phyloP scores from a whole-genome alignment of 2,113 vertebrate genomes.

The Gambusia holbrooki region DNA sequence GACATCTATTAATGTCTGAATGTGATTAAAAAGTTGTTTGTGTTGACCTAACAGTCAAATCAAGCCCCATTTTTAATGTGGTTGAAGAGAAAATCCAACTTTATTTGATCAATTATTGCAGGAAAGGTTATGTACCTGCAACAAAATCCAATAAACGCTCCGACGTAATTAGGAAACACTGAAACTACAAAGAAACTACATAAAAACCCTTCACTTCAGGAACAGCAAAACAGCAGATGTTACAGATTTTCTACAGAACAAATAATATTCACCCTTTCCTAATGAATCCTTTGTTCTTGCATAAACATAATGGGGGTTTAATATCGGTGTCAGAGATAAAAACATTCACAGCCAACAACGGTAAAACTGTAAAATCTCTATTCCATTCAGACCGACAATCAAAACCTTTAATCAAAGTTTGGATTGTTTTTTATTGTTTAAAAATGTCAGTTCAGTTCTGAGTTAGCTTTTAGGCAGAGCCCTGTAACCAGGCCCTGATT shows the following conservation, averaged over 20 bases:
- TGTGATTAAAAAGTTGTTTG: not conserved
- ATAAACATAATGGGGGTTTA: slow-evolving; percentile 1
- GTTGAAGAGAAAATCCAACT: not conserved
- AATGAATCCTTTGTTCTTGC: not conserved
- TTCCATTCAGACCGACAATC: not conserved
- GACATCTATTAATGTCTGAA: not conserved
- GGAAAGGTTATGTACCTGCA: slow-evolving; percentile 19
- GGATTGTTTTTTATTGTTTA: not conserved
- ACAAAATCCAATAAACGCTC: slow-evolving; percentile 7
- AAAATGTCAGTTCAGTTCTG: not conserved
- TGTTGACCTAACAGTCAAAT: not conserved
- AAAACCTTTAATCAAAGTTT: not conserved
- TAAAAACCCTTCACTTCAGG: slow-evolving; percentile 33
- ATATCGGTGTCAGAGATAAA: not conserved
- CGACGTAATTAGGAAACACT: slow-evolving; percentile 24
- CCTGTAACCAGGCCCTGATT: no score
- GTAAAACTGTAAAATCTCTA: slow-evolving; percentile 3
- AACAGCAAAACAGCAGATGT: slow-evolving; percentile 69
- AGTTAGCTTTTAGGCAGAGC: no score
- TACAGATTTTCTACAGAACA: slow-evolving; percentile 44
- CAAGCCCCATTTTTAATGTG: not conserved
- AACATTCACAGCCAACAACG: not conserved
- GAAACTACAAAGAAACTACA: slow-evolving; percentile 42
- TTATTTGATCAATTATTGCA: slow-evolving; percentile 11
- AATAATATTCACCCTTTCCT: not conserved